Percentiles rank a stretch among this genome's conserved stretches.
phyloP scores from a whole-genome alignment of 2,113 vertebrate species.

The Cromileptes altivelis region DNA sequence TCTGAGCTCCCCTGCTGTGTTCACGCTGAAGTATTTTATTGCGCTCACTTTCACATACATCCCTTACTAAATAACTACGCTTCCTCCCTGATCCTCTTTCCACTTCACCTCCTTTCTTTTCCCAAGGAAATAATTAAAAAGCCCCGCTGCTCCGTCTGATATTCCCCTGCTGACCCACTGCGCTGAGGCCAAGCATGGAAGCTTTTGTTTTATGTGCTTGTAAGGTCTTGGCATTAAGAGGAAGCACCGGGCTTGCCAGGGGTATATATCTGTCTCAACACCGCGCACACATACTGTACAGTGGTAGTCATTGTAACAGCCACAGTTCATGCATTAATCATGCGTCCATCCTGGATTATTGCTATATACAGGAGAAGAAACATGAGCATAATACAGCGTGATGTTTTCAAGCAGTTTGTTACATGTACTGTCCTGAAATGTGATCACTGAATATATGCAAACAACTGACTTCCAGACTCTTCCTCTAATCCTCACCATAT shows the following conservation, averaged over 20 bases:
- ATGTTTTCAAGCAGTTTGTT: slow-evolving; percentile 11
- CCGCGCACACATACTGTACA: slow-evolving; percentile 4
- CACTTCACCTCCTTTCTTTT: slow-evolving; percentile 79
- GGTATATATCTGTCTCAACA: slow-evolving; percentile 69
- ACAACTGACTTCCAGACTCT: not conserved
- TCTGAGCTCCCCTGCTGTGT: slow-evolving; percentile 74
- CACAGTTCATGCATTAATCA: slow-evolving; percentile 34
- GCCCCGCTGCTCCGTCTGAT: slow-evolving; percentile 67
- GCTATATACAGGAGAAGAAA: slow-evolving; percentile 35
- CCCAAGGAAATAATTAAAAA: slow-evolving; percentile 88
- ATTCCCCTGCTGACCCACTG: slow-evolving; percentile 60
- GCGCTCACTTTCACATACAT: slow-evolving; percentile 68
- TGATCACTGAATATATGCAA: not conserved
- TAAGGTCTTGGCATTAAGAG: slow-evolving; percentile 71
- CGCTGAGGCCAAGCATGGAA: slow-evolving; percentile 34
- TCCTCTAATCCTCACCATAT: not conserved
- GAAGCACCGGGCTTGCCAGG: slow-evolving; percentile 76
- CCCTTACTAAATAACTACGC: slow-evolving; percentile 75
- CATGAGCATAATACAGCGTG: not conserved
- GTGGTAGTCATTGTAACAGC: slow-evolving; percentile 21
- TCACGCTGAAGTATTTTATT: slow-evolving; percentile 79
- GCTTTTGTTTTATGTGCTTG: slow-evolving; percentile 82
- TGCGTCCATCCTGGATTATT: slow-evolving; percentile 47
- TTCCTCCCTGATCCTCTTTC: slow-evolving; percentile 83
- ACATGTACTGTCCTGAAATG: slow-evolving; percentile 8